phyloP scores from a whole-genome alignment of 2,888 invertebrate genomes.

The Ornithoptera priamus region DNA sequence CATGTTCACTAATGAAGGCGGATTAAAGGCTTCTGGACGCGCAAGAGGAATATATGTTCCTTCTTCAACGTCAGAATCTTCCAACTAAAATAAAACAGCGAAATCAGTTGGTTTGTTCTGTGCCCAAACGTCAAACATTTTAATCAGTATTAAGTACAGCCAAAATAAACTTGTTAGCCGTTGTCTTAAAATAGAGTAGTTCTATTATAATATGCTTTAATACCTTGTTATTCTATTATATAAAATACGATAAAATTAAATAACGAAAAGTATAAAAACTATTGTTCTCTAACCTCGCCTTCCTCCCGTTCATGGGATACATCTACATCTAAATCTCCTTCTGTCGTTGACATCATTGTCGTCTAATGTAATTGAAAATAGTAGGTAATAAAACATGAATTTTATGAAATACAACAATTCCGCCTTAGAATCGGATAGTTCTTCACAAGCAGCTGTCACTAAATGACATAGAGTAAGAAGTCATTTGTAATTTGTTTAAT shows the following conservation, averaged over 20 bases:
- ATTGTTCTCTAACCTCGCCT: constrained; percentile 80
- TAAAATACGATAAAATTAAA: background rate
- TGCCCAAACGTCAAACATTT: constrained; percentile 32
- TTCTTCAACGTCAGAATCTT: constrained; percentile 75
- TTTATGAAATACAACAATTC: constrained; percentile 54
- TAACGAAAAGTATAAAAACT: constrained; percentile 18
- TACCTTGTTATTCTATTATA: background rate
- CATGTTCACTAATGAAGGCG: constrained; percentile 72
- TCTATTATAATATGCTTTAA: background rate
- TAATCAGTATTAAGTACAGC: background rate
- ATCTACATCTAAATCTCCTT: constrained; percentile 80
- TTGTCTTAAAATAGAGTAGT: background rate
- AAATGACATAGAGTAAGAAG: constrained; percentile 37
- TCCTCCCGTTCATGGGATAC: constrained; percentile 83
- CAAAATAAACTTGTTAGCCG: background rate
- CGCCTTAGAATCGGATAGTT: constrained; percentile 45
- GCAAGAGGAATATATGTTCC: constrained; percentile 80
- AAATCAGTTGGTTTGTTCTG: background rate
- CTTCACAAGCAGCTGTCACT: constrained; percentile 45
- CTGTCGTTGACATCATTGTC: constrained; percentile 79
- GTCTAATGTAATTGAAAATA: constrained; percentile 36
- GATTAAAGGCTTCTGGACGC: constrained; percentile 77
- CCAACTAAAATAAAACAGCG: constrained; percentile 52
- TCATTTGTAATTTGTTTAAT: background rate
- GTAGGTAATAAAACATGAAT: constrained; percentile 56